These are phyloP conservation scores for Danionella dracula DNA, from an alignment of 2,797 vertebrate genomes.

Conservation along the genomic window DNA sequence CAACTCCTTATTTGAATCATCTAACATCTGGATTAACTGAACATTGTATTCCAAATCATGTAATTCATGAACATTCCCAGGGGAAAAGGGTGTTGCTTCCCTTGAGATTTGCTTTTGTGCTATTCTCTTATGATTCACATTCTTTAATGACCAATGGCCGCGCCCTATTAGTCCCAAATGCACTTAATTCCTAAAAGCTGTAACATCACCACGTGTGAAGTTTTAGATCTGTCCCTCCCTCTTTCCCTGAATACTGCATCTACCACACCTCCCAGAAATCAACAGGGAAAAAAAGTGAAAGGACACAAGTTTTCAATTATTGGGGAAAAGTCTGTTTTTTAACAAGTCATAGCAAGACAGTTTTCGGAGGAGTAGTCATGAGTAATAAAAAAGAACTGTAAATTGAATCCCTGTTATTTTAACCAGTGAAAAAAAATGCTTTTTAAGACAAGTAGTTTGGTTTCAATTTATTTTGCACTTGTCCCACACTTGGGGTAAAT, in stretches of 20 bases:
- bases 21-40: conserved; percentile 6
- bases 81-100: conserved; percentile 18
- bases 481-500: too few species aligned
- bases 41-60: conserved; percentile 11
- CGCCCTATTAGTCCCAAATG: conserved; percentile 58
- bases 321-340: too few species aligned
- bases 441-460: too few species aligned
- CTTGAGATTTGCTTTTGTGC: not conserved
- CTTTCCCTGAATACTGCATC: not conserved
- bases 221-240: too few species aligned
- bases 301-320: conserved; percentile 2
- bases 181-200: conserved; percentile 63
- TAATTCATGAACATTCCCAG: conserved; percentile 10
- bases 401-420: too few species aligned
- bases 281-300: not conserved
- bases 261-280: not conserved
- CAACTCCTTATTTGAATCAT: too few species aligned
- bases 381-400: too few species aligned
- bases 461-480: too few species aligned
- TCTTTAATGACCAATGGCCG: conserved; percentile 53
- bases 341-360: not conserved
- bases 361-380: conserved; percentile 10
- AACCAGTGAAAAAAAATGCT: too few species aligned
- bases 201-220: conserved; percentile 7
- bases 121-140: conserved; percentile 10